Conservation (phyloP, 1,140 invertebrate species). For the Arion vulgaris region DNA sequence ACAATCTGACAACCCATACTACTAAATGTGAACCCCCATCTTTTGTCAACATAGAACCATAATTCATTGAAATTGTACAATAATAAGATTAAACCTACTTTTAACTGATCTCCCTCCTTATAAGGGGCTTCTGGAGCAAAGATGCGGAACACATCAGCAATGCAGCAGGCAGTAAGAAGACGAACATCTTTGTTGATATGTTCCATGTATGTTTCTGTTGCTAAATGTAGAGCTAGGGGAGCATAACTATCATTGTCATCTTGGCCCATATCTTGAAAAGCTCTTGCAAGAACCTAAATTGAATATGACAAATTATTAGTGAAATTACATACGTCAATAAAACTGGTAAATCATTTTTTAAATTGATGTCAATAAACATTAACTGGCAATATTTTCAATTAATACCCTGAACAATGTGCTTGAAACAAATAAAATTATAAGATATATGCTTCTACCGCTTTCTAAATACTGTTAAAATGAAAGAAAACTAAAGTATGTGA, state of each 20-base stretch:
- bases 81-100: slow-evolving; percentile 71
- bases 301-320: slow-evolving; percentile 15
- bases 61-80: no score
- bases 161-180: slow-evolving; percentile 94
- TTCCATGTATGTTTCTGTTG: slow-evolving; percentile 91
- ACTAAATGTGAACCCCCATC: no score
- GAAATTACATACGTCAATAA: neutral
- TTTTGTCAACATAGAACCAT: no score
- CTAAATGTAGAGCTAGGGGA: slow-evolving; percentile 92
- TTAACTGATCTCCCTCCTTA: slow-evolving; percentile 93
- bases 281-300: slow-evolving; percentile 87
- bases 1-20: no score
- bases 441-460: no score
- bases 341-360: no score
- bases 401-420: no score
- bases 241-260: slow-evolving; percentile 96
- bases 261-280: slow-evolving; percentile 96
- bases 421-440: no score
- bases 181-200: slow-evolving; percentile 94
- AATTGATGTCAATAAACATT: no score
- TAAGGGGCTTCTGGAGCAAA: slow-evolving; percentile 99
- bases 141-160: slow-evolving; percentile 96
- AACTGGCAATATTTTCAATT: no score
- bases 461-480: no score
- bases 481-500: no score